These are phyloP conservation scores for Ophion slaviceki DNA, from an alignment of 2,888 invertebrate genomes.

Conservation along the genomic window DNA sequence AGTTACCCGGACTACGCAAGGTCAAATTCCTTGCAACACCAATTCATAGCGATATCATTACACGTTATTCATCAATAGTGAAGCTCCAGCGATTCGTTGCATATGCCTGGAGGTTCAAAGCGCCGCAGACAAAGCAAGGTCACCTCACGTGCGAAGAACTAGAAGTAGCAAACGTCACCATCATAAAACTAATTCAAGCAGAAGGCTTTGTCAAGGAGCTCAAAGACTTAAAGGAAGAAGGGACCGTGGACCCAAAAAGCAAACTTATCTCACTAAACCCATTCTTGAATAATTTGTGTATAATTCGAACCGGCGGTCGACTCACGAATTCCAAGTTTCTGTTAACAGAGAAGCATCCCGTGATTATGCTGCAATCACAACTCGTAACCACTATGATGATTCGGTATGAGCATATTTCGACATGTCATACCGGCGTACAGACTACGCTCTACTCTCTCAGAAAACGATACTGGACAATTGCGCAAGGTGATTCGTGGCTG, in stretches of 20 bases:
- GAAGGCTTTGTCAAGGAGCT: conserved; percentile 6
- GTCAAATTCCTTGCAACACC: neutral
- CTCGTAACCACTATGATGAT: conserved; percentile 68
- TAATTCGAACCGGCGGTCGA: conserved; percentile 67
- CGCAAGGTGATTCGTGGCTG: conserved; percentile 51
- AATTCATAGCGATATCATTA: neutral
- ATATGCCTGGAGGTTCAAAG: conserved; percentile 13
- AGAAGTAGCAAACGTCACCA: conserved; percentile 12
- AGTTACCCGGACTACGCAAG: conserved; percentile 4
- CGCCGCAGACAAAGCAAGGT: neutral
- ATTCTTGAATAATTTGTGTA: conserved; percentile 66
- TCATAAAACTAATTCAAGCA: conserved; percentile 10
- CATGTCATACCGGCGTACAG: conserved; percentile 69
- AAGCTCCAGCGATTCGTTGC: conserved; percentile 1
- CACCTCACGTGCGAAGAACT: conserved; percentile 2
- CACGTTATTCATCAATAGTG: conserved; percentile 21
- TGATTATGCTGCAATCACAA: conserved; percentile 67
- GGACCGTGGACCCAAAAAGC: neutral
- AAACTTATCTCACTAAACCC: conserved; percentile 54
- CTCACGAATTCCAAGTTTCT: conserved; percentile 41
- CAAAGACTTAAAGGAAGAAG: neutral
- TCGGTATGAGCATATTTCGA: conserved; percentile 53
- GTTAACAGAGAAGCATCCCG: conserved; percentile 53
- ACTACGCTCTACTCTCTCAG: conserved; percentile 55
- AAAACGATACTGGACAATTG: conserved; percentile 49